Conservation (phyloP, 2,888 invertebrate species). For the Lochmaea crataegi region DNA sequence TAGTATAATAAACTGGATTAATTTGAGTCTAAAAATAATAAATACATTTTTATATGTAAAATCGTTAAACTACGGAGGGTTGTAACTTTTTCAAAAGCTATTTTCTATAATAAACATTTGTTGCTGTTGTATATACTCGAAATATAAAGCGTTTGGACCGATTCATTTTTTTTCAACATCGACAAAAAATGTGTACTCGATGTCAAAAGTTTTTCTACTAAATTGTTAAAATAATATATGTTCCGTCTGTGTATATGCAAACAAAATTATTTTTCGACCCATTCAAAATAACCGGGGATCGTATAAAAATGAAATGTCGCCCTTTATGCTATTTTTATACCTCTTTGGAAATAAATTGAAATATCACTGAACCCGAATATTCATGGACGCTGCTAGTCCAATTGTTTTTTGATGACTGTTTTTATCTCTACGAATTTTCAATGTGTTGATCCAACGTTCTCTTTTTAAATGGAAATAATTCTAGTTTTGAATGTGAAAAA, state of each 20-base stretch:
- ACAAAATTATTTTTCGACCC: conserved; percentile 35
- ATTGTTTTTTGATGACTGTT: conserved; percentile 29
- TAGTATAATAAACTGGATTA: too few species aligned
- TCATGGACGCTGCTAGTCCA: conserved; percentile 28
- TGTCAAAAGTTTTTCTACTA: background rate
- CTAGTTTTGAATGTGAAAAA: background rate
- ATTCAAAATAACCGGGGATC: conserved; percentile 35
- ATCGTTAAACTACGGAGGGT: too few species aligned
- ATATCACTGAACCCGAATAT: conserved; percentile 34
- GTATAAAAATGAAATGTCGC: conserved; percentile 38
- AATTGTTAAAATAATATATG: background rate
- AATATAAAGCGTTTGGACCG: too few species aligned
- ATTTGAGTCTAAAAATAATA: too few species aligned
- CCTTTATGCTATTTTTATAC: conserved; percentile 36
- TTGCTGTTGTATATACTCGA: too few species aligned
- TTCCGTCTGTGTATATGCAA: conserved; percentile 21
- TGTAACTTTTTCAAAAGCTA: too few species aligned
- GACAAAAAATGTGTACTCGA: background rate
- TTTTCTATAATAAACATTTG: too few species aligned
- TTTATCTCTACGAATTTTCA: conserved; percentile 26
- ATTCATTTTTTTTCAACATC: too few species aligned
- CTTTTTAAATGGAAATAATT: conserved; percentile 11
- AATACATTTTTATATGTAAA: too few species aligned
- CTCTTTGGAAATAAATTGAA: conserved; percentile 41
- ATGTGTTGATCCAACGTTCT: conserved; percentile 5